phyloP scores from a whole-genome alignment of 2,797 vertebrate species.

The Decapterus maruadsi region DNA sequence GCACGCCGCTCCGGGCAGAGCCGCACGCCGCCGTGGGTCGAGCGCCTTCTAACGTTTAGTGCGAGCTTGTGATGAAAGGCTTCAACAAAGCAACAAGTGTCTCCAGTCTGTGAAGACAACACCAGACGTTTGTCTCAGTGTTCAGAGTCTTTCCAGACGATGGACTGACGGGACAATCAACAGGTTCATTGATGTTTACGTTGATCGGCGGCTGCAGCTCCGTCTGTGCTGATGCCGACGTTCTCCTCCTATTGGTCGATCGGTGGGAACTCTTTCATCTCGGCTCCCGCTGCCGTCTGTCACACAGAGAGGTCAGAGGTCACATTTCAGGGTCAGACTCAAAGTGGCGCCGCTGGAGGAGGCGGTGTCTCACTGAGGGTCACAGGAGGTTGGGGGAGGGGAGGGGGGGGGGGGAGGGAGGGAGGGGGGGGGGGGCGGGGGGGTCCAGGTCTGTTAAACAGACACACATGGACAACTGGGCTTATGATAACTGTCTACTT shows the following conservation, averaged over 20 bases:
- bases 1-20: too few species aligned
- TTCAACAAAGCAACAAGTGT: not conserved
- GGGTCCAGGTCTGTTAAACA: not conserved
- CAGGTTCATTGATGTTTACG: not conserved
- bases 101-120: not conserved
- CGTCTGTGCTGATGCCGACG: not conserved
- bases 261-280: conserved; percentile 44
- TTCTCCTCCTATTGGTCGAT: conserved; percentile 20
- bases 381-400: not conserved
- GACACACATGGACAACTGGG: not conserved
- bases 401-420: too few species aligned
- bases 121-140: too few species aligned
- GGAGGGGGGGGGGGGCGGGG: too few species aligned
- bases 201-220: not conserved
- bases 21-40: too few species aligned
- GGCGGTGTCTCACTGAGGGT: conserved; percentile 12
- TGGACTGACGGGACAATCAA: not conserved
- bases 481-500: too few species aligned
- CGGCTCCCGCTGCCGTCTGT: conserved; percentile 7
- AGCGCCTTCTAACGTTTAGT: conserved; percentile 39
- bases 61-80: not conserved
- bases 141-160: too few species aligned
- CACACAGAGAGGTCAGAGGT: conserved; percentile 41
- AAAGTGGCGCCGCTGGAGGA: conserved; percentile 28
- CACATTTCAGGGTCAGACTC: conserved; percentile 29